A percentile compares a stretch with the other conserved stretches of the same genome.
These are phyloP conservation scores for Platypus cylindrus DNA, from an alignment of 2,888 invertebrate species.

Conservation along the genomic window DNA sequence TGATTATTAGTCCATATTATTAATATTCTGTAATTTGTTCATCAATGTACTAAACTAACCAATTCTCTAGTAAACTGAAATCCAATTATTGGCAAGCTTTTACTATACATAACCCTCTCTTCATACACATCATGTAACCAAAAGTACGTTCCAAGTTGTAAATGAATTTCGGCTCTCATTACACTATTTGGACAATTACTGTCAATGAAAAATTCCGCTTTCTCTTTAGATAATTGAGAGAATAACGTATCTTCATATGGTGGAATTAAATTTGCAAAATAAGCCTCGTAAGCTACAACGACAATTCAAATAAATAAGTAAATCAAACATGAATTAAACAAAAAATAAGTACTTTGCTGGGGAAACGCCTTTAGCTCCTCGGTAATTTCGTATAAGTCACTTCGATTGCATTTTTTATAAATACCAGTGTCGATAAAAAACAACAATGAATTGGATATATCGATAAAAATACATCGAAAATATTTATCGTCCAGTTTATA, in stretches of 20 bases:
- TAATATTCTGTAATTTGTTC: no score
- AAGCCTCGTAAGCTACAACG: conserved; percentile 23
- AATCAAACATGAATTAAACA: neutral
- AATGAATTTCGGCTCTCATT: conserved; percentile 38
- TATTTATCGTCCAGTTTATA: conserved; percentile 17
- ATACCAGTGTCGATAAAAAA: conserved; percentile 50
- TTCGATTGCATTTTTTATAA: conserved; percentile 32
- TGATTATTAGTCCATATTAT: no score
- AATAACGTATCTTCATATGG: conserved; percentile 26
- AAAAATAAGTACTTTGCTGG: conserved; percentile 29
- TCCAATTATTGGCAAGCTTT: conserved; percentile 34
- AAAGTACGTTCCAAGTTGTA: conserved; percentile 47
- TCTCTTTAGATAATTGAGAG: conserved; percentile 11
- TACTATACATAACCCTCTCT: conserved; percentile 38
- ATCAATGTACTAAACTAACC: no score
- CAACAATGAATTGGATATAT: conserved; percentile 25
- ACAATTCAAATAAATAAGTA: neutral
- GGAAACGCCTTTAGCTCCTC: conserved; percentile 38
- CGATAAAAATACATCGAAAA: conserved; percentile 19
- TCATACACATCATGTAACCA: conserved; percentile 52
- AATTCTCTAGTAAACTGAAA: conserved; percentile 43
- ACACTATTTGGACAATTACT: conserved; percentile 19
- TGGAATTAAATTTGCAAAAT: conserved; percentile 27
- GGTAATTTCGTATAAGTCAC: conserved; percentile 39
- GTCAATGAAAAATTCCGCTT: conserved; percentile 17